Conservation (phyloP, 1,140 invertebrate genomes). For the Lanistes nyassanus region DNA sequence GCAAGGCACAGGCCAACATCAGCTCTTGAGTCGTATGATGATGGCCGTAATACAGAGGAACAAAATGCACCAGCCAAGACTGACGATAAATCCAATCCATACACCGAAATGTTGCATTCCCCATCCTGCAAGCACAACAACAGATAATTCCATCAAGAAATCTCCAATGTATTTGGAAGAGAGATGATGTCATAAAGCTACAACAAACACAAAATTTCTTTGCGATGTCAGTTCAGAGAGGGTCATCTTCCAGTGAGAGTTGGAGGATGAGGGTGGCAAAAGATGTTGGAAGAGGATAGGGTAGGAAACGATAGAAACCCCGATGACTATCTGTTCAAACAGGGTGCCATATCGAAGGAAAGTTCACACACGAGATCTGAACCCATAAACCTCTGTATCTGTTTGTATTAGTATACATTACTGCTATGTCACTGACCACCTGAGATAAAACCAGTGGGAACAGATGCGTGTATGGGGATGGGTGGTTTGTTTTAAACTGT, state of each 20-base stretch:
- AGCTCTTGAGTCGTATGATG: slow-evolving; percentile 47
- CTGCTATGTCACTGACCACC: no score
- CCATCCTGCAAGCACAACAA: slow-evolving; percentile 71
- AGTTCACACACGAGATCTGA: no score
- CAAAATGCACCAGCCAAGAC: slow-evolving; percentile 80
- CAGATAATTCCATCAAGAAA: background rate
- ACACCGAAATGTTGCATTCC: slow-evolving; percentile 82
- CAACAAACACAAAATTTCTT: background rate
- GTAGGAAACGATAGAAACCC: background rate
- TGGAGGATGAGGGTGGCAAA: background rate
- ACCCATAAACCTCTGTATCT: no score
- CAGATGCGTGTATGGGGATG: no score
- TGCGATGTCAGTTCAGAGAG: background rate
- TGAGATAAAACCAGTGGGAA: no score
- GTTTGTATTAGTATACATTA: no score
- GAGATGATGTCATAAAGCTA: background rate
- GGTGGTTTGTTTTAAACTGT: no score
- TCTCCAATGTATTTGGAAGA: background rate
- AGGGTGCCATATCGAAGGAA: no score
- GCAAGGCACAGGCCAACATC: background rate
- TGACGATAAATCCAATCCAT: slow-evolving; percentile 88
- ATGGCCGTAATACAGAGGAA: slow-evolving; percentile 83
- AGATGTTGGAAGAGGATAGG: background rate
- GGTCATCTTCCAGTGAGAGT: background rate
- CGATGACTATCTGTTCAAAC: no score